phyloP scores from a whole-genome alignment of 2,797 vertebrate genomes.

The Staurois parvus region DNA sequence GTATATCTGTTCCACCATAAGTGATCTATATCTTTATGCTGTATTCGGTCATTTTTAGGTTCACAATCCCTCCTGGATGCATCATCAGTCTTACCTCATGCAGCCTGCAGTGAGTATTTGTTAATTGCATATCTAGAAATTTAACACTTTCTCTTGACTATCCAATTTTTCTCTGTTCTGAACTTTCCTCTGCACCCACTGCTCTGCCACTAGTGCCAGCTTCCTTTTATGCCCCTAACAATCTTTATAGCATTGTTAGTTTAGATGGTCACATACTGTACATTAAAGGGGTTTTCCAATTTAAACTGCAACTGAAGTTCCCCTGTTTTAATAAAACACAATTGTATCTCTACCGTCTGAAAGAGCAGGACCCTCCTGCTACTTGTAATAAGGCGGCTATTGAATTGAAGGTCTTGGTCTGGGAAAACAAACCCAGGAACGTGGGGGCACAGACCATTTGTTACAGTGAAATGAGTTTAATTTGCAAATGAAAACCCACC shows the following conservation, averaged over 20 bases:
- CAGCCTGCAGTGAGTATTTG: conserved; percentile 87
- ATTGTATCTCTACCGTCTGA: no score
- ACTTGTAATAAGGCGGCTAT: no score
- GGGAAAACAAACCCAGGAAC: no score
- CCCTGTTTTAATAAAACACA: no score
- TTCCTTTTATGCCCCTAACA: conserved; percentile 6
- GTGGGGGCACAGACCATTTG: neutral
- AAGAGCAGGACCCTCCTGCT: no score
- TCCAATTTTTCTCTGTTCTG: neutral
- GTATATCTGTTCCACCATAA: neutral
- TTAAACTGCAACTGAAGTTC: neutral
- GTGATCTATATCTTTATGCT: neutral
- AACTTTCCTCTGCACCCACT: neutral
- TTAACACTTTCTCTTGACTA: neutral
- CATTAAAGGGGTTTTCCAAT: neutral
- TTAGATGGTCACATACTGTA: no score
- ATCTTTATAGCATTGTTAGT: neutral
- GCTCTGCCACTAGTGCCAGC: neutral
- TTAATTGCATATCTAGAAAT: neutral
- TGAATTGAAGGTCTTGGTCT: neutral
- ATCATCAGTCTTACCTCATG: conserved; percentile 94
- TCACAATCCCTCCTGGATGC: conserved; percentile 91
- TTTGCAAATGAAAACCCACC: neutral
- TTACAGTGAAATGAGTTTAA: neutral
- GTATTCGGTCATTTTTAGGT: conserved; percentile 72